Percentiles rank a stretch among this genome's conserved stretches.
phyloP scores from a whole-genome alignment of 2,888 invertebrate genomes.

The Aphrophora alni region DNA sequence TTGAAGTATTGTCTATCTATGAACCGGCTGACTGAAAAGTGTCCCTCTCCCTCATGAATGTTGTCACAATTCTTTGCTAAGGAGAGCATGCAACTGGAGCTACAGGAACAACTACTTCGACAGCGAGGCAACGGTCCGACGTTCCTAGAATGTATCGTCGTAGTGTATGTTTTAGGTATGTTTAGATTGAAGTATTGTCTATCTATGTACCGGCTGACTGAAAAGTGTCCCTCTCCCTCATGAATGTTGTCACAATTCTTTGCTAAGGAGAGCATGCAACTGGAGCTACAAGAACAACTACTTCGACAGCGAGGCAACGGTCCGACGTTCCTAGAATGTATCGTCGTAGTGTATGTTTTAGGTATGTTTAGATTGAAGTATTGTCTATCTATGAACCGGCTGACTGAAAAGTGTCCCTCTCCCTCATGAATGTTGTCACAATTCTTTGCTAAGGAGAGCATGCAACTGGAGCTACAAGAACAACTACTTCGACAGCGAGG shows the following conservation, averaged over 20 bases:
- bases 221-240: too few relatives aligned
- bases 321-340: slow-evolving; percentile 82
- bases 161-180: slow-evolving; percentile 82
- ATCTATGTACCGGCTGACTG: too few relatives aligned
- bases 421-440: too few relatives aligned
- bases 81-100: slow-evolving; percentile 67
- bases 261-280: slow-evolving; percentile 72
- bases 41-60: too few relatives aligned
- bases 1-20: too few relatives aligned
- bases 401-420: too few relatives aligned
- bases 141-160: slow-evolving; percentile 80
- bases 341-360: slow-evolving; percentile 83
- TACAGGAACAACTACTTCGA: slow-evolving; percentile 68
- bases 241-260: too few relatives aligned
- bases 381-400: too few relatives aligned
- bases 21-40: too few relatives aligned
- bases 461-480: slow-evolving; percentile 68
- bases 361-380: slow-evolving; percentile 69
- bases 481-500: slow-evolving; percentile 78
- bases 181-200: too few relatives aligned
- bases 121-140: slow-evolving; percentile 89
- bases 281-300: slow-evolving; percentile 67
- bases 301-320: slow-evolving; percentile 81
- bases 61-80: slow-evolving; percentile 77
- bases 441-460: slow-evolving; percentile 75